Base-by-base conservation (phyloP, 2,888 invertebrate genomes). In the Nebria brevicollis region DNA sequence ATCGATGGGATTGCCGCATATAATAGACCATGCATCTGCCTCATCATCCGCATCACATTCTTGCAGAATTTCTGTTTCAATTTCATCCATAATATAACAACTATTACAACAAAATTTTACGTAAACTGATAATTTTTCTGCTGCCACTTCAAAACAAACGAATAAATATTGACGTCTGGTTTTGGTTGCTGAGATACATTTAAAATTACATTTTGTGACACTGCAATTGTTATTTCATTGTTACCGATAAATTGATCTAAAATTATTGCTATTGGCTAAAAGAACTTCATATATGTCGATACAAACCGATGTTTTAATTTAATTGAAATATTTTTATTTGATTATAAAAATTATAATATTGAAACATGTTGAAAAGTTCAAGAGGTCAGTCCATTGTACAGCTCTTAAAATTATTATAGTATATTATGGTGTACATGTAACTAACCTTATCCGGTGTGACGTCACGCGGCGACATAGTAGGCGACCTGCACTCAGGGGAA, bases 381-480 rank as follows among this genome's bases (percentile, higher is more conserved):
- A 34, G 1, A 34, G 5, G 34, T 34, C 34, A 34, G 34, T 34
- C 54, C 8, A 1, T 11, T 54, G 54, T 7, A 13, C 13, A 13
- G 2, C 54, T 13, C 13, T 54, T 11, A 54, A 7, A 54, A 54
- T 8, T 54, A 54, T 54, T 11, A 54, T 13, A 3, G 8, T 54
- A 54, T 54, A 54, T 54, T 54, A 54, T 13, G 13, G 8, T 54
- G 54, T 54, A 54, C 7, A 11, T 11, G 11, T 54, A 54, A 70
- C 85, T 85, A 84, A 89, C 89, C 87, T 89, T 89, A 84, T 89
- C 88, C 66, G 88, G 87, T 11, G 88, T 87, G 80, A 87, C 87
- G 76, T 88, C 87, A 79, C 88, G 85, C 0, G 88, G 88, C n/a
- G 88, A 88, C 75, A 87, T 84, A 1, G 86, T 86, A 41, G 88